A percentile compares a stretch with the other conserved stretches of the same genome.
Conservation (phyloP, 1,140 invertebrate genomes). For the Temnothorax nylanderi region DNA sequence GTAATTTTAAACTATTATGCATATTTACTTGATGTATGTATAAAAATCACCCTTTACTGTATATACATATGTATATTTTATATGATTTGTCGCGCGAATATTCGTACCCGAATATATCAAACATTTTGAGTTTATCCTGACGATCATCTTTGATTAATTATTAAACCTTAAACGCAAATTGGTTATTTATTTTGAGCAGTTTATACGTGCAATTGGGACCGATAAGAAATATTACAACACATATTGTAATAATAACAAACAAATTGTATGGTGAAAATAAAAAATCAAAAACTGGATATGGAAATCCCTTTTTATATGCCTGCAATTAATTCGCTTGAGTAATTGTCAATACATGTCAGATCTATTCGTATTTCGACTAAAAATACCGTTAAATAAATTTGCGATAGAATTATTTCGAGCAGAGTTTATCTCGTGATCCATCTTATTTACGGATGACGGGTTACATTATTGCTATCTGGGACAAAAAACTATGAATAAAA, state of each 20-base stretch:
- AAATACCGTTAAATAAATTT: too few relatives aligned
- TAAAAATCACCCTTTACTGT: background rate
- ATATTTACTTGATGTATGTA: constrained; percentile 1
- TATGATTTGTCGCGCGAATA: constrained; percentile 19
- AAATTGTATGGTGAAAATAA: constrained; percentile 25
- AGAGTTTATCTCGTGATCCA: too few relatives aligned
- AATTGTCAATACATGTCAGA: too few relatives aligned
- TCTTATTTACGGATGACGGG: too few relatives aligned
- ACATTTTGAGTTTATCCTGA: background rate
- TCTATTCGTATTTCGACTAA: background rate
- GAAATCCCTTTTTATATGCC: background rate
- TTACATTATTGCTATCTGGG: too few relatives aligned
- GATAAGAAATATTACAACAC: constrained; percentile 11
- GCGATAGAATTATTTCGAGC: too few relatives aligned
- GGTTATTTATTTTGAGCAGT: background rate
- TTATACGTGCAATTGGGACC: background rate
- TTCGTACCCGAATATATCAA: background rate
- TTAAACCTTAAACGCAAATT: background rate
- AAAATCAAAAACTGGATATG: background rate
- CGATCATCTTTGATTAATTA: background rate
- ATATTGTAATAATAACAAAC: constrained; percentile 8
- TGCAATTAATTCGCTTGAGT: background rate
- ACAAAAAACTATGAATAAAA: too few relatives aligned
- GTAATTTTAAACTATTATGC: background rate
- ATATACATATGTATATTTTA: constrained; percentile 7